Conservation (phyloP, 2,113 vertebrate species). For the Phylloscopus trochilus region DNA sequence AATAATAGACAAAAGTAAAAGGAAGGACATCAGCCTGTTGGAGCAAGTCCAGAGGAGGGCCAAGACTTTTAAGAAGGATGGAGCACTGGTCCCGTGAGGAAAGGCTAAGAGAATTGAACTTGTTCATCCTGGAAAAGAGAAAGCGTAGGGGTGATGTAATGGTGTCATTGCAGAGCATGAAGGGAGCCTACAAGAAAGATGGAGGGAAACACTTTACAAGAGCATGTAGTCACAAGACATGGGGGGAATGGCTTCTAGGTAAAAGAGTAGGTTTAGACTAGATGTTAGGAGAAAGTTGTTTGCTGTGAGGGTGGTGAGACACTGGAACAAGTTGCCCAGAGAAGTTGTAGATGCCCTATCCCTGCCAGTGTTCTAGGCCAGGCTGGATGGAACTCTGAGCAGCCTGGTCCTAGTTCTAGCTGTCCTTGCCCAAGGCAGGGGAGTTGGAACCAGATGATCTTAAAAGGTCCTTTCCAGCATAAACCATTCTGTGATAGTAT, state of each 20-base stretch:
- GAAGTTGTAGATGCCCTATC: neutral
- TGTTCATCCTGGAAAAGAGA: neutral
- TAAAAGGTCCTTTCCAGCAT: neutral
- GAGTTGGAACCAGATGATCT: neutral
- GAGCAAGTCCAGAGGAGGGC: neutral
- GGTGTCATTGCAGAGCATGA: neutral
- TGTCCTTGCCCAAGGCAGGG: neutral
- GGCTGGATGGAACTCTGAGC: neutral
- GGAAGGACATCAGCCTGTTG: neutral
- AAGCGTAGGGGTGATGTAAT: neutral
- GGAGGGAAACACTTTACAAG: neutral
- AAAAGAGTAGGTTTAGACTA: neutral
- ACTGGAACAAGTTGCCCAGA: neutral
- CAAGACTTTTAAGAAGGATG: neutral
- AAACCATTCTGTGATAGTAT: neutral
- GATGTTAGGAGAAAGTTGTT: neutral
- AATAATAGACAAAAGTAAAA: neutral
- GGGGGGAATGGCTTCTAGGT: neutral
- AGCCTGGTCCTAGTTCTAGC: neutral
- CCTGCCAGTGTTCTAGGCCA: neutral
- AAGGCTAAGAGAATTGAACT: neutral
- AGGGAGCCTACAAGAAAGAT: neutral
- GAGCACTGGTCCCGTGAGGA: neutral
- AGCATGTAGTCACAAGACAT: neutral
- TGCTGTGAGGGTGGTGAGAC: neutral